Evolutionary conservation across 2,797 vertebrate species (phyloP), one percentile per base, ranked within the genome.

Genomic region (Acanthurus tractus): DNA sequence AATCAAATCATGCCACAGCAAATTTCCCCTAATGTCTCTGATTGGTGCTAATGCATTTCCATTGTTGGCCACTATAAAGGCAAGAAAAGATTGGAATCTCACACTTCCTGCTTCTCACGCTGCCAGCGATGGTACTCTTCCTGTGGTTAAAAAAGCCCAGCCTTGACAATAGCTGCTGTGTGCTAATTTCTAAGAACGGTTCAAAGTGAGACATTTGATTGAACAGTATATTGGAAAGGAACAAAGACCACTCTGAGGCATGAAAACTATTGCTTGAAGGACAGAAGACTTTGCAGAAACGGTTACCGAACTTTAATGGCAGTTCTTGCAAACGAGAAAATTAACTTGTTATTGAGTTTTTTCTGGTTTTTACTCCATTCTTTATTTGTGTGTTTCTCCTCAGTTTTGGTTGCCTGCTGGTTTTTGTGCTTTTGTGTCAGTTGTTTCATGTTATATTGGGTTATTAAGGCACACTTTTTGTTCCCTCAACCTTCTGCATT

Each of bases 1-100:
- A 82, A 91, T 91, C 81, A 92, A 86, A 87, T 91, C 77, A 86
- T 46, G 81, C 72, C 78, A 74, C 55, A 79, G 57, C 66, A 76
- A 66, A 86, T 89, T 81, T 76, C 72, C 83, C 77, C 58, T 79
- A 82, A 84, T 81, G 79, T 78, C 77, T 79, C 72, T 56, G 74
- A 88, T 77, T 79, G 76, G 55, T 79, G 76, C 76, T 84, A 88
- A 91, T 88, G 77, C 78, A 77, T 76, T 86, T 78, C 85, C 71
- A 86, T 83, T 82, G 79, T 88, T 68, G 54, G 68, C 74, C 74
- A 58, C 63, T 76, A 79, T 70, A 68, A 86, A 67, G 49, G 67
- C 45, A 67, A 29, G 29, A 58, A 50, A 83, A 77, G 79, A 88
- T 82, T 81, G 77, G 70, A 84, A 90, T 76, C 74, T 82, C 71